Percentiles rank a stretch among this genome's conserved stretches.
Conservation (phyloP, 1,140 invertebrate genomes). For the Sesamia nonagrioides region DNA sequence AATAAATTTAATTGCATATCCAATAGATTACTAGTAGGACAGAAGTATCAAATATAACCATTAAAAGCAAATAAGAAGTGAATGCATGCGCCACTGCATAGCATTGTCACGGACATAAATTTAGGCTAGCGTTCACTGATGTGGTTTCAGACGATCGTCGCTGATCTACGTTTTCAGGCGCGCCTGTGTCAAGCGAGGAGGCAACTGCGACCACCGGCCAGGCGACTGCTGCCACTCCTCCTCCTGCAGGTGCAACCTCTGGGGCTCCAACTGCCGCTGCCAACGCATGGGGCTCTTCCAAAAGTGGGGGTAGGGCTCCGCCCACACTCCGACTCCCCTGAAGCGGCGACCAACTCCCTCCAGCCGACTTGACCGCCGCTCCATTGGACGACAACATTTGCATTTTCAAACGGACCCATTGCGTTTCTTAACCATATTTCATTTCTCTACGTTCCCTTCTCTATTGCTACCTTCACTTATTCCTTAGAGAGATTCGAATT, state of each 20-base stretch:
- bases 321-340: conserved; percentile 56
- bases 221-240: conserved; percentile 95
- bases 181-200: conserved; percentile 93
- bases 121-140: conserved; percentile 84
- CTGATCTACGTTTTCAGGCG: conserved; percentile 95
- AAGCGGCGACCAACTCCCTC: conserved; percentile 70
- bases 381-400: conserved; percentile 73
- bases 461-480: conserved; percentile 49
- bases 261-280: conserved; percentile 96
- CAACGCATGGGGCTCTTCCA: conserved; percentile 96
- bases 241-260: conserved; percentile 96
- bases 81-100: conserved; percentile 9
- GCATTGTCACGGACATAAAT: conserved; percentile 63
- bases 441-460: conserved; percentile 53
- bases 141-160: conserved; percentile 93
- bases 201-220: conserved; percentile 94
- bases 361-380: conserved; percentile 73
- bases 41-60: no score
- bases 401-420: conserved; percentile 77
- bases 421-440: conserved; percentile 64
- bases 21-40: no score
- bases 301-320: conserved; percentile 92
- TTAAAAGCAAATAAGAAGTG: not conserved
- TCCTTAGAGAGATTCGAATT: conserved; percentile 67
- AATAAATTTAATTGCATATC: no score